Percentiles rank a stretch among this genome's conserved stretches.
Conservation (phyloP, 2,113 vertebrate species). For the Clarias macrocephalus region DNA sequence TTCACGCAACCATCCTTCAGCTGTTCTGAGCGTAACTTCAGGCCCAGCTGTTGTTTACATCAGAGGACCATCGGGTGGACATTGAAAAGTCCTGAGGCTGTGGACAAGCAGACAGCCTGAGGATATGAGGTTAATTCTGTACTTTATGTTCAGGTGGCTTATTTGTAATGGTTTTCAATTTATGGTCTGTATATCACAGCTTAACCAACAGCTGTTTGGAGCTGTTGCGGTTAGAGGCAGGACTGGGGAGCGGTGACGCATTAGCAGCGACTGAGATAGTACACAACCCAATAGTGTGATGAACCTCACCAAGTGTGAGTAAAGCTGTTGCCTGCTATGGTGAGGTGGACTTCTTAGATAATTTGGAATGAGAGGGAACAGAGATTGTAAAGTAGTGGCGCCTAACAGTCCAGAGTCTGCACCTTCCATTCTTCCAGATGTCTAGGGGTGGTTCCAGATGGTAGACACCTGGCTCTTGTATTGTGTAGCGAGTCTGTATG, state of each 20-base stretch:
- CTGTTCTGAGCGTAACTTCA: constrained; percentile 14
- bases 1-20: constrained; percentile 12
- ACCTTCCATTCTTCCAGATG: constrained; percentile 61
- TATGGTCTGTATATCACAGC: background rate
- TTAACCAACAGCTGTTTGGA: constrained; percentile 21
- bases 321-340: constrained; percentile 15
- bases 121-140: constrained; percentile 4
- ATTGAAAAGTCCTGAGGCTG: constrained; percentile 2
- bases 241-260: background rate
- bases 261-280: background rate
- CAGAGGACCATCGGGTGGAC: constrained; percentile 17
- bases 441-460: constrained; percentile 62
- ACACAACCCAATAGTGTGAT: background rate
- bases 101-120: constrained; percentile 3
- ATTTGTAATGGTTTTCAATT: background rate
- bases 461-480: constrained; percentile 52
- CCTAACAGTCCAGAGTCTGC: constrained; percentile 33
- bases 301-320: constrained; percentile 17
- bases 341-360: constrained; percentile 14
- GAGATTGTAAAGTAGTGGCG: constrained; percentile 25
- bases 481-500: constrained; percentile 24
- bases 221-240: background rate
- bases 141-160: background rate
- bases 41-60: constrained; percentile 49
- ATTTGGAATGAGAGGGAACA: constrained; percentile 28